Base-by-base conservation (phyloP, 30 jellyfish, hydroid and myxozoan genomes). In the Aurelia sp. region DNA sequence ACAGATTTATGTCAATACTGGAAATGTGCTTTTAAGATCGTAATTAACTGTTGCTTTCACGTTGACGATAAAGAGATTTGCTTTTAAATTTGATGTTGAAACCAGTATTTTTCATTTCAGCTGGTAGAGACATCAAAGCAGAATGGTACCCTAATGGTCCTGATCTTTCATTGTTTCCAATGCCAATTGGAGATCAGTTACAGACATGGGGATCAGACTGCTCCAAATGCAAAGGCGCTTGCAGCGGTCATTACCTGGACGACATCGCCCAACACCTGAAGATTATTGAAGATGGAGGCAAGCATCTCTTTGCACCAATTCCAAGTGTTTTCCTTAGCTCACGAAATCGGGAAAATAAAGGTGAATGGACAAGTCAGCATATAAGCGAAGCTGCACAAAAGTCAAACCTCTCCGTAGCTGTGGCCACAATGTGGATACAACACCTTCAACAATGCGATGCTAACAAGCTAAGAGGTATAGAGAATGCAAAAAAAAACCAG, bases 201-300 rank as follows among this genome's bases (percentile, higher is more conserved):
- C 76, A 31, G 51, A 8, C 76, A 65, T 65, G 76, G 76, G 76
- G 76, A 20, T 22, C 51, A 65, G 51, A 65, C n/a, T 65, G 76
- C 51, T 13, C 44, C 3, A 31, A 65, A 20, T 65, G 76, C 76
- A 31, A 22, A 65, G 51, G 76, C 9, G 51, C 44, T 22, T 65
- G 76, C 76, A 20, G 51, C 48, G 76, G 76, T 2, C 76, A 65
- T 9, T 59, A 17, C 7, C 51, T 65, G 48, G 48, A 10, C 76
- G 67, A 57, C 8, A 57, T 57, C 8, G 3, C 3, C 8, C 67
- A 7, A 57, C 67, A 57, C 3, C 8, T 57, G 67, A 57, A 57
- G 67, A 57, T 57, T 3, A 16, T 19, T 7, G 67, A 57, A 57
- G 67, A 57, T 57, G 67, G 8, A 19, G 67, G 67, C 3, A 57